Evolutionary conservation across 2,113 vertebrate species (phyloP).

Genomic region (Trochalopteron elliotii): DNA sequence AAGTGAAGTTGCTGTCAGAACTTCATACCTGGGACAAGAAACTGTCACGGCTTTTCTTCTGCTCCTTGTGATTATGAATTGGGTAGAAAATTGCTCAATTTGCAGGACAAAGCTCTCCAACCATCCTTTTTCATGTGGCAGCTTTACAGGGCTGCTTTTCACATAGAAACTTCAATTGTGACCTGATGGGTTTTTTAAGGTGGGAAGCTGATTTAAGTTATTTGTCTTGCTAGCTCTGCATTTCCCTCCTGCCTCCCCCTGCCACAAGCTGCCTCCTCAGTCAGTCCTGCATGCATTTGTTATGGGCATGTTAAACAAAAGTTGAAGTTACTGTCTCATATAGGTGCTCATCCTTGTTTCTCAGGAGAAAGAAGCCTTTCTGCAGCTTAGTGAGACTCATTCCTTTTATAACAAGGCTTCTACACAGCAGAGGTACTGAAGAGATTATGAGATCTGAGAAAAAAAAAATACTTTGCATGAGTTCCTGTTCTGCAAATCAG

Average conservation of each 20-base stretch:
- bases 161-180: slow-evolving; percentile 17
- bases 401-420: background rate
- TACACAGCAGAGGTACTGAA: background rate
- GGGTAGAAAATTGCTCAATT: background rate
- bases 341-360: background rate
- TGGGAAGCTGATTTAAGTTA: background rate
- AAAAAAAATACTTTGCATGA: background rate
- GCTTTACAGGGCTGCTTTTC: slow-evolving; percentile 6
- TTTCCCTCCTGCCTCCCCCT: background rate
- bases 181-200: background rate
- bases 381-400: background rate
- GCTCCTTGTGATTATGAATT: background rate
- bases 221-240: background rate
- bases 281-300: background rate
- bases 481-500: background rate
- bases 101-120: background rate
- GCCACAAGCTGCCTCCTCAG: background rate
- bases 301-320: background rate
- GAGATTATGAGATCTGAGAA: background rate
- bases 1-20: background rate
- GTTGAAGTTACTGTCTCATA: background rate
- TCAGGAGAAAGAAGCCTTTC: background rate
- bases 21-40: background rate
- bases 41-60: background rate
- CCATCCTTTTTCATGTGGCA: background rate